phyloP scores from a whole-genome alignment of 2,113 vertebrate genomes.

The Poeciliopsis retropinna region DNA sequence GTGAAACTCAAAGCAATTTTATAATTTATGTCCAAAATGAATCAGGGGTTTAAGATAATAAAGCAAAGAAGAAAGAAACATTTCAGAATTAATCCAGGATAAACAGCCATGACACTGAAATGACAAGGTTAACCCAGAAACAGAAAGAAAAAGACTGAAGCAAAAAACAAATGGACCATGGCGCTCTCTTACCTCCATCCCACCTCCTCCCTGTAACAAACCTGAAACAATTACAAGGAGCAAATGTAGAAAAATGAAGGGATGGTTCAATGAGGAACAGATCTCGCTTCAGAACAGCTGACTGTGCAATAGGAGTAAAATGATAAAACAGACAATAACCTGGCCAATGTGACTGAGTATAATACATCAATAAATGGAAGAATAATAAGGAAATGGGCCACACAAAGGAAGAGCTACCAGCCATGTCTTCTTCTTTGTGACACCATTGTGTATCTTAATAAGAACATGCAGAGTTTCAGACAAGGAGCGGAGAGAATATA shows the following conservation, averaged over 20 bases:
- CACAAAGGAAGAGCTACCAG: neutral
- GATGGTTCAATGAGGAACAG: neutral
- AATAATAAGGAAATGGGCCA: neutral
- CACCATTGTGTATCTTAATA: conserved; percentile 1
- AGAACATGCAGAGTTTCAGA: neutral
- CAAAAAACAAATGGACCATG: neutral
- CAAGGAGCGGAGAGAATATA: neutral
- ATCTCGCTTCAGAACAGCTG: neutral
- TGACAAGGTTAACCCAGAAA: neutral
- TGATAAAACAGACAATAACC: conserved; percentile 1
- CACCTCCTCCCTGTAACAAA: neutral
- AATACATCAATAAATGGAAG: neutral
- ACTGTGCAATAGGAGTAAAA: neutral
- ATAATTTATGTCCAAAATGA: neutral
- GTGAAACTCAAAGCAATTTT: neutral
- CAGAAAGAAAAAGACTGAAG: neutral
- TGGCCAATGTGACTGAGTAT: neutral
- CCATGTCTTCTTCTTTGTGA: neutral
- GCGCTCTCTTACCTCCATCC: neutral
- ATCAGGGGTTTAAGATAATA: neutral
- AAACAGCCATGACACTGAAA: neutral
- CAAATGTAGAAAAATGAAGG: neutral
- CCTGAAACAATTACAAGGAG: neutral
- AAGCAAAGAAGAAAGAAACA: neutral
- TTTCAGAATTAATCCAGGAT: neutral